These are phyloP conservation scores for Caenorhabditis plicata DNA, from an alignment of 2,888 invertebrate species.

Conservation along the genomic window DNA sequence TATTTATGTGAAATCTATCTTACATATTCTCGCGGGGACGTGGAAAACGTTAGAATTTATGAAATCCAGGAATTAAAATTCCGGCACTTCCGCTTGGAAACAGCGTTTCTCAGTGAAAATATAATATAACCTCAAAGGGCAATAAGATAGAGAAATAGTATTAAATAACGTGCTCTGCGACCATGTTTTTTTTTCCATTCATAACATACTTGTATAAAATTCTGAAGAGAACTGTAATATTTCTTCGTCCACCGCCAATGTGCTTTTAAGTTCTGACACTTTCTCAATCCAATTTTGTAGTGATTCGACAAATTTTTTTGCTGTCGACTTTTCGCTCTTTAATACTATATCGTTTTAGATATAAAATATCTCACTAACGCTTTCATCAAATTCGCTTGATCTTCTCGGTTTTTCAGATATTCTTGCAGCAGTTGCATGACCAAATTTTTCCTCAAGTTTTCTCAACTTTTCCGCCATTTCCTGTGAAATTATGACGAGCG, in stretches of 20 bases:
- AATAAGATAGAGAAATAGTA: too few relatives aligned
- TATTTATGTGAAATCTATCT: too few relatives aligned
- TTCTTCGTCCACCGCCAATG: conserved; percentile 40
- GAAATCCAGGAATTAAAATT: too few relatives aligned
- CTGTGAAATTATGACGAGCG: conserved; percentile 15
- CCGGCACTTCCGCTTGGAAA: too few relatives aligned
- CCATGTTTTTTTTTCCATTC: too few relatives aligned
- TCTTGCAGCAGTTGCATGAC: neutral
- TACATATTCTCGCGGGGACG: too few relatives aligned
- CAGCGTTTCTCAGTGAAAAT: too few relatives aligned
- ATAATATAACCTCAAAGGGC: too few relatives aligned
- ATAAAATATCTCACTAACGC: conserved; percentile 7
- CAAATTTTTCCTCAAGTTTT: conserved; percentile 33
- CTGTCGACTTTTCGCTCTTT: conserved; percentile 47
- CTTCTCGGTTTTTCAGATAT: conserved; percentile 5
- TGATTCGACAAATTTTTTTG: conserved; percentile 33
- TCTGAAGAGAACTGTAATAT: conserved; percentile 47
- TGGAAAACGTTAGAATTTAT: too few relatives aligned
- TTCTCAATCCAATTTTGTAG: conserved; percentile 28
- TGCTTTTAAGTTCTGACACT: conserved; percentile 27
- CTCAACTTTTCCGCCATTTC: conserved; percentile 34
- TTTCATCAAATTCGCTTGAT: conserved; percentile 27
- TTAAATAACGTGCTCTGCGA: too few relatives aligned
- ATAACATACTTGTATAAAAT: conserved; percentile 44
- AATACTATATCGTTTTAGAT: neutral